phyloP scores from a whole-genome alignment of 2,888 invertebrate genomes.

The Ceramica pisi region DNA sequence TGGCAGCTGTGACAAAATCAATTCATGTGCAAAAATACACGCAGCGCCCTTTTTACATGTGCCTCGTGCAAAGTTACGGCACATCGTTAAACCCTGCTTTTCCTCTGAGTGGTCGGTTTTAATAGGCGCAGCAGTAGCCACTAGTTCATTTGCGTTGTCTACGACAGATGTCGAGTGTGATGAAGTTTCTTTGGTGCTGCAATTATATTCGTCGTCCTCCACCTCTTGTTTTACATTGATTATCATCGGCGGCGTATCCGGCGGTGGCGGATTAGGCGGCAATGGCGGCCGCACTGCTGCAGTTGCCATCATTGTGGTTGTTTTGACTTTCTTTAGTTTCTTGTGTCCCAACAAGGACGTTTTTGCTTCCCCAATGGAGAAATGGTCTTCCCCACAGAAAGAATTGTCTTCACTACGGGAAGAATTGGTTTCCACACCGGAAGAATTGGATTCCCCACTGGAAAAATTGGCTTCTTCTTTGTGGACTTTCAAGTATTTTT shows the following conservation, averaged over 20 bases:
- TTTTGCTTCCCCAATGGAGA: conserved; percentile 6
- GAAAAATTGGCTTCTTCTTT: conserved; percentile 68
- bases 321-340: conserved; percentile 36
- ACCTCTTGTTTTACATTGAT: conserved; percentile 72
- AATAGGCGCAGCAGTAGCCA: neutral
- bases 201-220: conserved; percentile 68
- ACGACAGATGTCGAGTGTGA: conserved; percentile 20
- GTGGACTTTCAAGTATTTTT: conserved; percentile 77
- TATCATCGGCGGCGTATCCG: no score
- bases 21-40: conserved; percentile 78
- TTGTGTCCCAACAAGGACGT: neutral
- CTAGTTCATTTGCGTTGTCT: conserved; percentile 13
- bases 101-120: conserved; percentile 47
- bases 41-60: conserved; percentile 75
- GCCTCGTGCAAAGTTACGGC: conserved; percentile 80
- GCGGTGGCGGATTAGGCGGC: conserved; percentile 76
- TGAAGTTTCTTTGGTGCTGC: neutral
- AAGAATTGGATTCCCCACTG: no score
- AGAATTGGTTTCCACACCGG: no score
- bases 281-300: conserved; percentile 73
- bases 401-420: no score
- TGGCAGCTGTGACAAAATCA: conserved; percentile 75
- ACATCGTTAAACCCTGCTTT: conserved; percentile 68
- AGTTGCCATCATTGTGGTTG: neutral
- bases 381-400: no score